Evolutionary conservation across 2,888 invertebrate genomes (phyloP).

Genomic region (Flexamia atlantica): DNA sequence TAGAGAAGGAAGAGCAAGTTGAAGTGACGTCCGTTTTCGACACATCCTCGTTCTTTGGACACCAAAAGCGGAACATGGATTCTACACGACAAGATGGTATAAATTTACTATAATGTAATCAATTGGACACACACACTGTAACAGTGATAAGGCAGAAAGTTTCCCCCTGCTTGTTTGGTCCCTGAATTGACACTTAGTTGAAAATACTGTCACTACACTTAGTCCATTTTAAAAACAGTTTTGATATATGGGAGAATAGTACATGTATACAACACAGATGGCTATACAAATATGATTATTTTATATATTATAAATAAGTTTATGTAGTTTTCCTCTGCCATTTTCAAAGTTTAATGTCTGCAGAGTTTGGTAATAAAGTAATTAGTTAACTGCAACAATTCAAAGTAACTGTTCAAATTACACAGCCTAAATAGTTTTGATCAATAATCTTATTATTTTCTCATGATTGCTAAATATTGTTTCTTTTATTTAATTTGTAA

Average conservation of each 20-base stretch:
- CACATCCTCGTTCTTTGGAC: background rate
- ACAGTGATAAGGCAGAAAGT: constrained; percentile 54
- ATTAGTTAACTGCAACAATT: no score
- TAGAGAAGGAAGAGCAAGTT: constrained; percentile 19
- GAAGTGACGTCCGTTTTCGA: background rate
- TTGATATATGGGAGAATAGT: constrained; percentile 5
- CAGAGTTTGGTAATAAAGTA: background rate
- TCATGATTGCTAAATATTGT: no score
- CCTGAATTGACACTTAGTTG: constrained; percentile 7
- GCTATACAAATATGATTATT: constrained; percentile 17
- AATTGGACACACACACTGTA: constrained; percentile 7
- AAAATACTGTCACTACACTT: constrained; percentile 23
- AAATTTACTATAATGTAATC: constrained; percentile 36
- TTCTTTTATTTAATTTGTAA: no score
- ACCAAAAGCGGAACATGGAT: constrained; percentile 33
- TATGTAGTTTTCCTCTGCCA: background rate
- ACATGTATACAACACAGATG: constrained; percentile 18
- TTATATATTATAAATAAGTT: constrained; percentile 6
- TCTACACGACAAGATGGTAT: constrained; percentile 41
- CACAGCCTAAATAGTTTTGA: no score
- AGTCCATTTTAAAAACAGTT: constrained; percentile 21
- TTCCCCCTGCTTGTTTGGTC: constrained; percentile 54
- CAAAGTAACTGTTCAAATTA: no score
- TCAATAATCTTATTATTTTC: no score
- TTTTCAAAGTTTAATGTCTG: background rate